phyloP scores from a whole-genome alignment of 2,888 invertebrate species.

The Chouioia cunea region DNA sequence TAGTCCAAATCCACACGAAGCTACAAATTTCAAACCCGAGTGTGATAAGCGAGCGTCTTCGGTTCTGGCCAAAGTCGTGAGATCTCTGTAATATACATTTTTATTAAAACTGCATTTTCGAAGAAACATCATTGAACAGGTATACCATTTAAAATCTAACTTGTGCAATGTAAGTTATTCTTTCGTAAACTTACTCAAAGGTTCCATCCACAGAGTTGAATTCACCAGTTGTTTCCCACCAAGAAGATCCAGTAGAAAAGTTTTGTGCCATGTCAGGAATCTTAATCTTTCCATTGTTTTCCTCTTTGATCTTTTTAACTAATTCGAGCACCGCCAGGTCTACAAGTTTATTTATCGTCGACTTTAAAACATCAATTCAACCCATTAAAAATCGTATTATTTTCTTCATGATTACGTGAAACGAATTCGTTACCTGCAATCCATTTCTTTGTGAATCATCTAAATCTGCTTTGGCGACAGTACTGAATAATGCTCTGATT shows the following conservation, averaged over 20 bases:
- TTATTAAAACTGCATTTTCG: no score
- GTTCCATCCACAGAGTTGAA: constrained; percentile 48
- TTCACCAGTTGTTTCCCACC: constrained; percentile 47
- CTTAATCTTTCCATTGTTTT: constrained; percentile 43
- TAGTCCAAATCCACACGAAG: constrained; percentile 51
- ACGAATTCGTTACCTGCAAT: constrained; percentile 15
- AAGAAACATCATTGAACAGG: no score
- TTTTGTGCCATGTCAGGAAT: constrained; percentile 49
- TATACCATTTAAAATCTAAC: no score
- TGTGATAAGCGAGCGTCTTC: constrained; percentile 47
- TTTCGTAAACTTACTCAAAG: constrained; percentile 47
- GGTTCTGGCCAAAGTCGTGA: constrained; percentile 50
- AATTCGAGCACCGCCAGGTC: constrained; percentile 46
- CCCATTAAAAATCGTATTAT: not conserved
- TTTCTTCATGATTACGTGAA: no score
- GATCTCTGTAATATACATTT: constrained; percentile 40
- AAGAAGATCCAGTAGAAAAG: constrained; percentile 46
- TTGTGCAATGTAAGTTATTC: not conserved
- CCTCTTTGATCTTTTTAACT: constrained; percentile 38
- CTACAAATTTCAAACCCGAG: constrained; percentile 43
- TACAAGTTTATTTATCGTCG: constrained; percentile 48
- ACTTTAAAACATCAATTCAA: constrained; percentile 36
- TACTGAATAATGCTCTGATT: not conserved
- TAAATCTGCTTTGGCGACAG: not conserved
- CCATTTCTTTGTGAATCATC: not conserved